Percentiles rank a stretch among this genome's conserved stretches.
These are phyloP conservation scores for Jaculus jaculus DNA, from an alignment of 2,113 vertebrate genomes.

Conservation along the genomic window DNA sequence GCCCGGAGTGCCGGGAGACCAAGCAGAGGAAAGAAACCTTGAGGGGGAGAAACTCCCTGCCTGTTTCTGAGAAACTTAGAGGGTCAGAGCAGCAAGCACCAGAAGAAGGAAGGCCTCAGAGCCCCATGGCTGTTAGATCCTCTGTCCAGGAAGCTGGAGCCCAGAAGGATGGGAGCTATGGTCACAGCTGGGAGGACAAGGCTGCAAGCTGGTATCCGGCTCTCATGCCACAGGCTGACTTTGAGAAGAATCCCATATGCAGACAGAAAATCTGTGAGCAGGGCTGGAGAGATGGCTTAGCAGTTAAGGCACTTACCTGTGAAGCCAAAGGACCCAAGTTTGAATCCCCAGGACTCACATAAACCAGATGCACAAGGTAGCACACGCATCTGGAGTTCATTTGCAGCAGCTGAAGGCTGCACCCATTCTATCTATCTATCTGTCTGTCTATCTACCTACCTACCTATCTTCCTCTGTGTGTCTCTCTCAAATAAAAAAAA, in stretches of 20 bases:
- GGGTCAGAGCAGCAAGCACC: neutral
- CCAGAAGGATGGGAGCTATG: neutral
- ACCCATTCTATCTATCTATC: too few relatives aligned
- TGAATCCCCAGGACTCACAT: too few relatives aligned
- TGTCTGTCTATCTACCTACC: too few relatives aligned
- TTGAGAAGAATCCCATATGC: neutral
- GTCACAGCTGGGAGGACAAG: neutral
- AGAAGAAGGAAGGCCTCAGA: neutral
- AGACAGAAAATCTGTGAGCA: too few relatives aligned
- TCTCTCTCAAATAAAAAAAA: too few relatives aligned
- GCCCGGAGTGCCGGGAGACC: neutral
- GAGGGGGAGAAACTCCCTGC: neutral
- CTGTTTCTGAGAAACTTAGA: slow-evolving; percentile 17
- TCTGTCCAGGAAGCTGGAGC: neutral
- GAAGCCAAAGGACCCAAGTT: too few relatives aligned
- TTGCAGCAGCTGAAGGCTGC: too few relatives aligned
- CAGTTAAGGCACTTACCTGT: too few relatives aligned
- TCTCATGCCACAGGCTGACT: neutral
- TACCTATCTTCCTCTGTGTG: too few relatives aligned
- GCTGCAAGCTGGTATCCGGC: neutral
- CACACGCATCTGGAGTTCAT: too few relatives aligned
- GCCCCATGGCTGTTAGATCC: neutral
- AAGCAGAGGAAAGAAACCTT: neutral
- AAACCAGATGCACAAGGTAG: too few relatives aligned
- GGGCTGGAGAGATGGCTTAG: too few relatives aligned